Conservation (phyloP, 2,113 vertebrate genomes). For the Gobius niger region DNA sequence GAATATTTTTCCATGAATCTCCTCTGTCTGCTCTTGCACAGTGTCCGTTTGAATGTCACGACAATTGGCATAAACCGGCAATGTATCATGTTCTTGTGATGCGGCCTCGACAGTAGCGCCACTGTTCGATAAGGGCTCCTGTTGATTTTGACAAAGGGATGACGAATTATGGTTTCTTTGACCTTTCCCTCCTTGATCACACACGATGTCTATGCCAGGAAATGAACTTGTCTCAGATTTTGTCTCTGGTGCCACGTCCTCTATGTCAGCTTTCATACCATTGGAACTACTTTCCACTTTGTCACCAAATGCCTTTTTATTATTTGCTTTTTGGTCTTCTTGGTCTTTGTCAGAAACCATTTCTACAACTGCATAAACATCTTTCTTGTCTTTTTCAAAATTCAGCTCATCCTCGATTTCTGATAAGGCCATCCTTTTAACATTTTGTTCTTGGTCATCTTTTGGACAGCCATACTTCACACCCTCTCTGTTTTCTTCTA, state of each 20-base stretch:
- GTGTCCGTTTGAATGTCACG: slow-evolving; percentile 26
- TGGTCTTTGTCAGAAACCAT: slow-evolving; percentile 29
- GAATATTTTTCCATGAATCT: slow-evolving; percentile 26
- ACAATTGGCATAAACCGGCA: slow-evolving; percentile 33
- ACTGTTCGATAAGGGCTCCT: slow-evolving; percentile 23
- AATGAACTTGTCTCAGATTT: slow-evolving; percentile 26
- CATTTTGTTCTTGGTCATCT: too few relatives aligned
- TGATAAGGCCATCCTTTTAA: too few relatives aligned
- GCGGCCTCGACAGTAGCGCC: slow-evolving; percentile 27
- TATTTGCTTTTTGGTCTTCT: slow-evolving; percentile 14
- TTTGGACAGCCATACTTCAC: too few relatives aligned
- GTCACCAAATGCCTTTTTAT: slow-evolving; percentile 15
- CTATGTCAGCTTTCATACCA: slow-evolving; percentile 6
- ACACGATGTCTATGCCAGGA: slow-evolving; percentile 11
- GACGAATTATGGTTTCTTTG: slow-evolving; percentile 37
- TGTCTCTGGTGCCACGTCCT: slow-evolving; percentile 21
- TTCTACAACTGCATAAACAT: too few relatives aligned
- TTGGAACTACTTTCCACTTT: background rate
- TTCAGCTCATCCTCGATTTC: too few relatives aligned
- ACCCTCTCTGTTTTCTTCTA: too few relatives aligned
- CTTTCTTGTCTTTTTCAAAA: too few relatives aligned
- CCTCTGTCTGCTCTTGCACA: slow-evolving; percentile 23
- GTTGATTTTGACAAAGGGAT: slow-evolving; percentile 43
- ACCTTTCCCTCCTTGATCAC: slow-evolving; percentile 26
- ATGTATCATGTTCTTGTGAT: slow-evolving; percentile 43